Base-by-base conservation (phyloP, 2,113 vertebrate genomes). In the Sinocyclocheilus grahami region DNA sequence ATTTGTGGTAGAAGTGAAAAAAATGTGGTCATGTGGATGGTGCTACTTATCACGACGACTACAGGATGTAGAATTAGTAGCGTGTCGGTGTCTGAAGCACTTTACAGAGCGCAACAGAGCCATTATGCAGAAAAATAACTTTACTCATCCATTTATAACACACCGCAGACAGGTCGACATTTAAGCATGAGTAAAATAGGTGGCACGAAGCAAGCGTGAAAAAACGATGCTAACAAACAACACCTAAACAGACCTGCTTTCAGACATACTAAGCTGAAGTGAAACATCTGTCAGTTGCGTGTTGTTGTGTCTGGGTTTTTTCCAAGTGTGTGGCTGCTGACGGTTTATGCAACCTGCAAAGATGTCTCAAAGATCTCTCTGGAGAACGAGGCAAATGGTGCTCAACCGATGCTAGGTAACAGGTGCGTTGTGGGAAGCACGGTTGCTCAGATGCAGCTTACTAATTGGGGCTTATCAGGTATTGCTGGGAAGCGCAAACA, bases 391-490 rank as follows among this genome's bases (percentile, higher is more conserved):
- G 81, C 87, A 63, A 58, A 20, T 12, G 82, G 24, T 87, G 84
- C 60, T 60, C 80, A 82, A 60, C 67, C 20, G 42, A 69, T 51
- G 83, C 84, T 88, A 89, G 88, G 90, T 87, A 88, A 88, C 91
- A 91, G 88, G 88, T 90, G 87, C 78, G 81, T 85, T 83, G 85
- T 85, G 77, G 85, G 82, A 42, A 72, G 6, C 16, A 62, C 12
- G 24, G 65, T 85, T 72, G 63, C 84, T 62, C 8, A 72, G 87
- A 72, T 83, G 90, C 80, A 83, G 48, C 74, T 86, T 63, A 88
- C 91, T 94, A 95, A 95, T 94, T 95, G 91, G 90, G 88, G 89
- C 93, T 93, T 95, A 92, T 95, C 92, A 91, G 93, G 93, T 95
- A 92, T 94, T 92, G 91, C 88, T 89, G 87, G 63, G 85, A 82